Conservation (phyloP, 2,888 invertebrate species). For the Drosophila fungiperda region DNA sequence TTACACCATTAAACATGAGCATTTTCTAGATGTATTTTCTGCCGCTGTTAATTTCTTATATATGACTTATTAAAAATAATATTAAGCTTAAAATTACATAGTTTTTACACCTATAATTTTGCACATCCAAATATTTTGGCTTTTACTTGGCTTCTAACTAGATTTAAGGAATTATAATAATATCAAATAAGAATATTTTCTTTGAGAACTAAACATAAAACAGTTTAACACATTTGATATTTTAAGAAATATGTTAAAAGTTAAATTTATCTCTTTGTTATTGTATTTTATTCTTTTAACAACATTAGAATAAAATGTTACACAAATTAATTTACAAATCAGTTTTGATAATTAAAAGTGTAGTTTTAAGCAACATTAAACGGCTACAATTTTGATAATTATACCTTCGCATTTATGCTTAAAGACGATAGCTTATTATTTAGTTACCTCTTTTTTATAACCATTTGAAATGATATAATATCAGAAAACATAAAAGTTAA, state of each 20-base stretch:
- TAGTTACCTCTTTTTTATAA: neutral
- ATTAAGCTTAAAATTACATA: neutral
- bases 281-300: neutral
- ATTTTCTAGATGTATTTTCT: neutral
- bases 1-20: neutral
- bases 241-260: neutral
- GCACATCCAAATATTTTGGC: neutral
- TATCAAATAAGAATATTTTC: neutral
- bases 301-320: neutral
- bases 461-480: neutral
- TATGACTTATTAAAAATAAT: neutral
- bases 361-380: neutral
- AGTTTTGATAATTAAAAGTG: no score
- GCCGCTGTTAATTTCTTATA: no score
- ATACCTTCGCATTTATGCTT: neutral
- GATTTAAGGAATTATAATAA: neutral
- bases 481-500: neutral
- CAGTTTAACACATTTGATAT: neutral
- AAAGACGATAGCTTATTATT: neutral
- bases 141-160: neutral
- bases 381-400: neutral
- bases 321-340: no score
- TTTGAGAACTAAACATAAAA: neutral
- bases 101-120: neutral
- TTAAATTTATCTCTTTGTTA: neutral